Evolutionary conservation across 2,888 invertebrate species (phyloP).

Genomic region (Rhagium mordax): DNA sequence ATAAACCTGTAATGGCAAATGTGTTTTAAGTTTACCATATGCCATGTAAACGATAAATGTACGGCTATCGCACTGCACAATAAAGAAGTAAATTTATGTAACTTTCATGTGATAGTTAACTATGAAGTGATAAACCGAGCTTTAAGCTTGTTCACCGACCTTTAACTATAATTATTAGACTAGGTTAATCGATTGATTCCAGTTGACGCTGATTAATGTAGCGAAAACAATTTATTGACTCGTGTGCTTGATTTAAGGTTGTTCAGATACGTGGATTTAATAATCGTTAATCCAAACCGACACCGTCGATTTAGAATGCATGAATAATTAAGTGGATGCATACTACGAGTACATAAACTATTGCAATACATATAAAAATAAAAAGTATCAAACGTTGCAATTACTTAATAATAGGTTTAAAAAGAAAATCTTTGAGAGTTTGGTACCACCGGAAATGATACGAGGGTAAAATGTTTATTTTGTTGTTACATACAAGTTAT

Average conservation of each 20-base stretch:
- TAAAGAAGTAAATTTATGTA: neutral
- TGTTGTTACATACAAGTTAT: too few species aligned
- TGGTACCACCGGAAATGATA: too few species aligned
- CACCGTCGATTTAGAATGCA: neutral
- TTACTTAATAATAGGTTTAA: too few species aligned
- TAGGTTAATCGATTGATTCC: conserved; percentile 39
- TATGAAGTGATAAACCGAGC: conserved; percentile 28
- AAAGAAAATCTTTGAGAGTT: too few species aligned
- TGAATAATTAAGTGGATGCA: conserved; percentile 11
- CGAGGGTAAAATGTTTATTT: too few species aligned
- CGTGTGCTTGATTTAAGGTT: conserved; percentile 30
- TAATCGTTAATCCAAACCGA: conserved; percentile 24
- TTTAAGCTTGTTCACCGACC: conserved; percentile 9
- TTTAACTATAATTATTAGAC: conserved; percentile 32
- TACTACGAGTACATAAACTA: neutral
- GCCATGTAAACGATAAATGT: neutral
- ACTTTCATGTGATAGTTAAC: neutral
- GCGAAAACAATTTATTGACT: conserved; percentile 42
- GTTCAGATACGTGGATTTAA: conserved; percentile 37
- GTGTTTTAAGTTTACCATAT: neutral
- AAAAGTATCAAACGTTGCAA: neutral
- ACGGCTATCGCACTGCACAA: neutral
- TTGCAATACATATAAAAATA: neutral
- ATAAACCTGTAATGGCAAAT: neutral
- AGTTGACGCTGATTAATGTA: conserved; percentile 40